Conservation (phyloP, 2,797 vertebrate species). For the Gymnocypris eckloni region DNA sequence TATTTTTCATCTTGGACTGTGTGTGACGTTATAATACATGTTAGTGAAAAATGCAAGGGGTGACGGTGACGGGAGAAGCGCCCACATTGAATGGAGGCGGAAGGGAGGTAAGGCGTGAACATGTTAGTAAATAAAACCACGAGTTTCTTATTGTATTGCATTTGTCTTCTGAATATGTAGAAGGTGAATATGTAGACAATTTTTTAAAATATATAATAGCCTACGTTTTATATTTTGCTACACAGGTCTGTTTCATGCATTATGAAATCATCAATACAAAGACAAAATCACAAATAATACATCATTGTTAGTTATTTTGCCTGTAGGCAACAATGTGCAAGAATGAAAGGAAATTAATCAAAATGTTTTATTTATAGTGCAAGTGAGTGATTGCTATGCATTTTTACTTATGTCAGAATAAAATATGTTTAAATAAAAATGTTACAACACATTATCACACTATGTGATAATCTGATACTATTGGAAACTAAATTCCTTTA, state of each 20-base stretch:
- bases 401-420: neutral
- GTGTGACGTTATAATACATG: constrained; percentile 51
- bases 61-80: constrained; percentile 69
- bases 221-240: neutral
- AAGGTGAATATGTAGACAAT: neutral
- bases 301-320: neutral
- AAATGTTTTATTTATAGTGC: neutral
- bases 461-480: neutral
- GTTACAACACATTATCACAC: neutral
- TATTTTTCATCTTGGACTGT: constrained; percentile 55
- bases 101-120: constrained; percentile 64
- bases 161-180: neutral
- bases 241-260: neutral
- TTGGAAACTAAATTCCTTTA: neutral
- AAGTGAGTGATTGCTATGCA: neutral
- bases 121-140: constrained; percentile 46
- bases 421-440: neutral
- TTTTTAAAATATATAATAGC: too few species aligned
- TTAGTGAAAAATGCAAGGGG: constrained; percentile 65
- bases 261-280: neutral
- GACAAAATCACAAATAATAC: neutral
- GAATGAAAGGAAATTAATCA: neutral
- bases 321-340: neutral
- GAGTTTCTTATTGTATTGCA: neutral
- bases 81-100: constrained; percentile 65